These are phyloP conservation scores for Piaya cayana DNA, from an alignment of 2,113 vertebrate genomes.

Conservation along the genomic window DNA sequence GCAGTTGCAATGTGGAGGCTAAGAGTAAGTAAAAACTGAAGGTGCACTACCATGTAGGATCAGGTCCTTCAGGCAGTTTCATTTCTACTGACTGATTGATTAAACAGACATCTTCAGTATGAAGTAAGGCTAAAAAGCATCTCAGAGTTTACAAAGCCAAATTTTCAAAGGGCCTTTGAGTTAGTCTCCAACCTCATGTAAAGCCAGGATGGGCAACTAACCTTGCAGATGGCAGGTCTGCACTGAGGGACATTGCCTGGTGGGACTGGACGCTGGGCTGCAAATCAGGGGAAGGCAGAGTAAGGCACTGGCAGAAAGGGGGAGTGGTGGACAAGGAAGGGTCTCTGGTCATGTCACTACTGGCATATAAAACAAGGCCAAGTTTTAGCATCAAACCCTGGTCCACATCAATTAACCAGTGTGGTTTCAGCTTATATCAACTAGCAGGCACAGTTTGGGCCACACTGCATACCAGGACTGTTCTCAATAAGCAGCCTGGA, in stretches of 20 bases:
- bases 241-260: neutral
- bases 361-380: neutral
- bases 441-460: neutral
- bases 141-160: neutral
- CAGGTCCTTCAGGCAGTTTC: neutral
- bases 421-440: neutral
- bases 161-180: neutral
- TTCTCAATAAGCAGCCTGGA: neutral
- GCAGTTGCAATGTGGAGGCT: neutral
- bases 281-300: neutral
- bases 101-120: neutral
- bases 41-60: neutral
- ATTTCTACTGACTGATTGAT: neutral
- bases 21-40: neutral
- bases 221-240: neutral
- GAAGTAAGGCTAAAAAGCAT: neutral
- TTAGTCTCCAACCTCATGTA: neutral
- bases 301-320: neutral
- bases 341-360: neutral
- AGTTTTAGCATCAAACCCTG: neutral
- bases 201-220: accelerated
- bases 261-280: neutral
- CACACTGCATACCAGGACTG: neutral
- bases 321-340: neutral
- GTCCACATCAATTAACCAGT: neutral